Conservation (phyloP, 2,113 vertebrate species). For the Oncorhynchus clarkii region DNA sequence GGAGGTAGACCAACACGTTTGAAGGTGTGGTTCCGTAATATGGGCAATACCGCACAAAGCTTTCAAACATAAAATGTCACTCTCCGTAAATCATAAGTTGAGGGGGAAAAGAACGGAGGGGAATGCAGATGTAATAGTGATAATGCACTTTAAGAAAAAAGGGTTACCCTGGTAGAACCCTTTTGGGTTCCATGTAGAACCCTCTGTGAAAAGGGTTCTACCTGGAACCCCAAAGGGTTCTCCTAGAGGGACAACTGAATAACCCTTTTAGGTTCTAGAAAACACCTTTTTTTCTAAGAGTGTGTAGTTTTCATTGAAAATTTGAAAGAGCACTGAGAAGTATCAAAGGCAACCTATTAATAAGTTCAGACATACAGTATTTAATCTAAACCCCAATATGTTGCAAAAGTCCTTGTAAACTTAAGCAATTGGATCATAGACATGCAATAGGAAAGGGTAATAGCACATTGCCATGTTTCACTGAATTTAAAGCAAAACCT, state of each 20-base stretch:
- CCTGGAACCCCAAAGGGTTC: no score
- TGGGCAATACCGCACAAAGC: background rate
- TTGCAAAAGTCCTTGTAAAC: background rate
- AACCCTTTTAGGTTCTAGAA: no score
- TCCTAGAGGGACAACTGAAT: no score
- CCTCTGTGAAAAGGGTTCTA: no score
- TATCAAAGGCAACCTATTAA: background rate
- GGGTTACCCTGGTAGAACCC: no score
- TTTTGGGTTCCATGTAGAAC: no score
- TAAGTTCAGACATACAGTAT: background rate
- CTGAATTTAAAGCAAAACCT: slow-evolving; percentile 7
- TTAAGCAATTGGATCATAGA: background rate
- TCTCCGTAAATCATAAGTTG: background rate
- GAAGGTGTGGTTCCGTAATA: background rate
- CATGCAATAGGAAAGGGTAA: background rate
- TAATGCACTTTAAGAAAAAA: background rate
- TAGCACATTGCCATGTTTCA: background rate
- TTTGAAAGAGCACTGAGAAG: background rate
- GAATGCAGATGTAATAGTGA: background rate
- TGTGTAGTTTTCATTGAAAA: background rate
- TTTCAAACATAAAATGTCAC: background rate
- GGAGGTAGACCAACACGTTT: slow-evolving; percentile 4
- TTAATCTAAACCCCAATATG: background rate
- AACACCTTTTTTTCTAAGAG: no score
- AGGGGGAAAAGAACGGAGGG: background rate